Percentiles rank a stretch among this genome's conserved stretches.
Evolutionary conservation across 1,140 invertebrate species (phyloP).

Genomic region (Paraescarpia echinospica): DNA sequence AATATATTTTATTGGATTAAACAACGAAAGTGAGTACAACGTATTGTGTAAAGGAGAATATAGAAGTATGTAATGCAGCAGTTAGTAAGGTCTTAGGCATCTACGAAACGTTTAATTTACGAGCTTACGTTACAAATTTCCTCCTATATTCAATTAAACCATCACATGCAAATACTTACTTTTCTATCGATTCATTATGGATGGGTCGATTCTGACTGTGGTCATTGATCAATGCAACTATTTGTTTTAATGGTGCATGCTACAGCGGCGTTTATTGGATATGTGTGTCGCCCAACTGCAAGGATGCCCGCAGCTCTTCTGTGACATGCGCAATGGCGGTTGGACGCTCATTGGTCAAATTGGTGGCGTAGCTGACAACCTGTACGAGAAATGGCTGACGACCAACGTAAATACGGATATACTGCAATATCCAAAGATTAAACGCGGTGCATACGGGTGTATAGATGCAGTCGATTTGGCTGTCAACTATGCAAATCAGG

Average conservation of each 20-base stretch:
- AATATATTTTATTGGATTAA: background rate
- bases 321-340: constrained; percentile 79
- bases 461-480: background rate
- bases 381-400: background rate
- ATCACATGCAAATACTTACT: no score
- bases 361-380: background rate
- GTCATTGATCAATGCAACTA: background rate
- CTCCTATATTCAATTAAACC: no score
- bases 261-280: background rate
- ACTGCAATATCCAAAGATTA: background rate
- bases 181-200: no score
- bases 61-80: background rate
- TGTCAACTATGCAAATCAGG: background rate
- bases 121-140: no score
- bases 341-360: constrained; percentile 72
- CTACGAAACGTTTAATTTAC: no score
- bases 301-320: constrained; percentile 51
- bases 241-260: no score
- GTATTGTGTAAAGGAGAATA: background rate
- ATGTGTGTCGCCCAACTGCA: background rate
- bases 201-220: no score
- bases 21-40: background rate
- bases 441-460: background rate
- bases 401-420: background rate
- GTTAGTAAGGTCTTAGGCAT: no score